Percentiles rank a stretch among this genome's conserved stretches.
Evolutionary conservation across 2,113 vertebrate genomes (phyloP).

Genomic region (Amazona guildingii): DNA sequence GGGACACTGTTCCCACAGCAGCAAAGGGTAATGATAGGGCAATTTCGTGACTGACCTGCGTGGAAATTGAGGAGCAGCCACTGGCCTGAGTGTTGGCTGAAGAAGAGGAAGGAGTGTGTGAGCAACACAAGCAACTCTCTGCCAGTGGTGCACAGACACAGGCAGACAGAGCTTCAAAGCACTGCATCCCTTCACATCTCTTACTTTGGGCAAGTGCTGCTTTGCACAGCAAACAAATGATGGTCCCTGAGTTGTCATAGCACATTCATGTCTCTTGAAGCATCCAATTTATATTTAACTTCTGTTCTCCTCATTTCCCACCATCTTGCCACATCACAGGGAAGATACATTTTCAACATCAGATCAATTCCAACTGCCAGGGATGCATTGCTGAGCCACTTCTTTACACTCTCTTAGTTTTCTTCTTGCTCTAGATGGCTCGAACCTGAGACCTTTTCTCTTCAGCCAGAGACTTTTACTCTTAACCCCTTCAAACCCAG

Average conservation of each 20-base stretch:
- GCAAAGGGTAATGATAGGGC: background rate
- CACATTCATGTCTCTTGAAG: background rate
- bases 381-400: background rate
- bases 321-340: background rate
- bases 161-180: background rate
- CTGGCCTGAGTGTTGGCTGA: background rate
- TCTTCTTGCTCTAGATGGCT: background rate
- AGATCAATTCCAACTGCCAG: background rate
- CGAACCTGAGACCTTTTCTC: background rate
- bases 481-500: background rate
- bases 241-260: background rate
- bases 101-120: background rate
- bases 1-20: background rate
- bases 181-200: background rate
- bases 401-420: background rate
- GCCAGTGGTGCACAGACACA: background rate
- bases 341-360: background rate
- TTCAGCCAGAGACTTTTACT: background rate
- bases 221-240: background rate
- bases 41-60: background rate
- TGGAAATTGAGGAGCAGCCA: background rate
- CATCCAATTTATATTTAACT: background rate
- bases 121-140: background rate
- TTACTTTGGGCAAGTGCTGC: background rate
- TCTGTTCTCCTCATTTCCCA: background rate